These are phyloP conservation scores for Apteryx mantelli DNA, from an alignment of 2,113 vertebrate genomes.

Conservation along the genomic window DNA sequence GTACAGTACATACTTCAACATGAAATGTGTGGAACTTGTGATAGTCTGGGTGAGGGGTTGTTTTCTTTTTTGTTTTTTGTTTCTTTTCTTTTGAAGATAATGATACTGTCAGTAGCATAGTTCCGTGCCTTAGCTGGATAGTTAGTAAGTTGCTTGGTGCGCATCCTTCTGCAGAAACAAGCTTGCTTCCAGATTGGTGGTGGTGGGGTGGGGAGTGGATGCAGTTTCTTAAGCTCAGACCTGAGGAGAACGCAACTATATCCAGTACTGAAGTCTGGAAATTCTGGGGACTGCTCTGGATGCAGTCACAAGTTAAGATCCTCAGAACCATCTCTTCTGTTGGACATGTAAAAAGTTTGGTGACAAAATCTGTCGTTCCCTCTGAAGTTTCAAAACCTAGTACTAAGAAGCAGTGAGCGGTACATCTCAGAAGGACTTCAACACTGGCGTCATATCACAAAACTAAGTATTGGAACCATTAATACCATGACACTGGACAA, in stretches of 20 bases:
- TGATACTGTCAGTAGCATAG: no score
- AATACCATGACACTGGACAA: not conserved
- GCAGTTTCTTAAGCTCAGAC: accelerated
- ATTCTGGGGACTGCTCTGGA: not conserved
- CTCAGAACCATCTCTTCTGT: not conserved
- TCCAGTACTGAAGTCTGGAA: not conserved
- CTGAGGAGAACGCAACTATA: accelerated
- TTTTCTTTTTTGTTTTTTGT: no score
- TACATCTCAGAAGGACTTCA: not conserved
- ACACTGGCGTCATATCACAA: not conserved
- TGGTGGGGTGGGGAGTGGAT: not conserved
- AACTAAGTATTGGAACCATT: not conserved
- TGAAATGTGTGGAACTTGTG: not conserved
- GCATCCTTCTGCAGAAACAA: not conserved
- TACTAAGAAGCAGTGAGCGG: not conserved
- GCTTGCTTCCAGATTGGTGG: not conserved
- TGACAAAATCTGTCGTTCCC: not conserved
- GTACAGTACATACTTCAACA: not conserved
- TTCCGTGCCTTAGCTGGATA: not conserved
- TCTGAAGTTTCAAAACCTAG: not conserved
- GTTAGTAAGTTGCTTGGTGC: not conserved
- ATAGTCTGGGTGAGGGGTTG: no score
- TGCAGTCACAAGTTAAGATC: not conserved
- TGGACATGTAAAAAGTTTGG: not conserved
- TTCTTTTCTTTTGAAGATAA: no score